Base-by-base conservation (phyloP, 2,888 invertebrate genomes). In the Spicauda simplicius region DNA sequence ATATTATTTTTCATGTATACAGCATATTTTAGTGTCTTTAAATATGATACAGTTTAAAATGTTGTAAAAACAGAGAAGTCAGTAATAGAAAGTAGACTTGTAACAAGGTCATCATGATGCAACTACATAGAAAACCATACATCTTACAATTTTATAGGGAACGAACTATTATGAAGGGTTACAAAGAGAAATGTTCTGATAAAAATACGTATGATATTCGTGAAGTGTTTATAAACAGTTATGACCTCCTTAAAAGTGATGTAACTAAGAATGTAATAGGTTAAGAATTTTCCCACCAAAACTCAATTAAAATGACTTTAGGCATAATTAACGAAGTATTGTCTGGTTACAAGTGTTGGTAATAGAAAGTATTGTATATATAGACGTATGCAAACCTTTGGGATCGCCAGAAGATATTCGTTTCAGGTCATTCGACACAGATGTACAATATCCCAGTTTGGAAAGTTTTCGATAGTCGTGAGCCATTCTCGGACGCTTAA, bases 281-380 rank as follows among this genome's bases (percentile, higher is more conserved):
- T 91, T 92, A 92, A 80, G 77, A 79, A 72, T 78, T 89, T 91
- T 91, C 91, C 92, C 92, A 88, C 92, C 92, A 90, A 91, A 90
- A 89, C 77, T 74, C 76, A 73, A 69, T 60, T 73, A 52, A 69
- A 67, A 69, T 55, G 11, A 18, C 14, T 60, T 16, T 55, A 8
- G 18, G 54, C 19, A 18, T 41, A 70, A 59, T 56, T 54, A 65
- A 78, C 70, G 65, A 20, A 14, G 14, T 25, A 57, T 56, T 16
- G 4, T 25, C 11, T 16, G 4, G 25, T 20, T 2, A 52, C 20
- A 62, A 19, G 14, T 56, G 52, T 30, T 14, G 18, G 20, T 45
- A 61, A 57, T 61, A 67, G 58, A 62, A 62, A 62, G 67, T 61
- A 33, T 12, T 30, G 20, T 54, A 65, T 16, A 54, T 59, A 65